Evolutionary conservation across 2,797 vertebrate species (phyloP).

Genomic region (Lutjanus argentimaculatus): DNA sequence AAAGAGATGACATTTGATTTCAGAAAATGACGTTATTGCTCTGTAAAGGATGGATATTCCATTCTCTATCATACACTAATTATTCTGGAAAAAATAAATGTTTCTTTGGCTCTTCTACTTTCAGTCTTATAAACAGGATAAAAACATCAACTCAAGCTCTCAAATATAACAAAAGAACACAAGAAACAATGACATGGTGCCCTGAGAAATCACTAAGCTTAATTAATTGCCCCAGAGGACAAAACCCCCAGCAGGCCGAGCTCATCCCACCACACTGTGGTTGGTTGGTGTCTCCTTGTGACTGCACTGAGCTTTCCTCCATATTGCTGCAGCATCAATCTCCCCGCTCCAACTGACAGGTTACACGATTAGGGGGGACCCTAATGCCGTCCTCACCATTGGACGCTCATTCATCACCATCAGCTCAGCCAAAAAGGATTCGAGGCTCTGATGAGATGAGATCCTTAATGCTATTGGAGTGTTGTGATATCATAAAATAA

Average conservation of each 20-base stretch:
- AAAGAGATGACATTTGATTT: slow-evolving; percentile 31
- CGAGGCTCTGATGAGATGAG: slow-evolving; percentile 51
- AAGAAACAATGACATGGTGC: slow-evolving; percentile 10
- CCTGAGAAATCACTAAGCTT: slow-evolving; percentile 43
- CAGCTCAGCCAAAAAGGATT: slow-evolving; percentile 35
- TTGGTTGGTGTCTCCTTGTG: slow-evolving; percentile 2
- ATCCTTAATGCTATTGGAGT: slow-evolving; percentile 52
- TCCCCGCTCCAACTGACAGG: slow-evolving; percentile 70
- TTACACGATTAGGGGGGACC: slow-evolving; percentile 79
- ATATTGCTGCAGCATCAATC: slow-evolving; percentile 75
- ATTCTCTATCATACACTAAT: not conserved
- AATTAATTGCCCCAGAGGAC: slow-evolving; percentile 62
- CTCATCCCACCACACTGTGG: not conserved
- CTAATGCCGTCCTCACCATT: slow-evolving; percentile 70
- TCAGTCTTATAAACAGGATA: slow-evolving; percentile 7
- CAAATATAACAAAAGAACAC: slow-evolving; percentile 33
- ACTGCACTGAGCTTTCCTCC: slow-evolving; percentile 23
- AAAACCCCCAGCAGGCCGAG: slow-evolving; percentile 1
- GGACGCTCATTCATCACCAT: slow-evolving; percentile 79
- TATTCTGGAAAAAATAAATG: not conserved
- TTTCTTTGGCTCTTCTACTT: not conserved
- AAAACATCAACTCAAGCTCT: slow-evolving; percentile 4
- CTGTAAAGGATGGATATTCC: not conserved
- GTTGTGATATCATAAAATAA: slow-evolving; percentile 53
- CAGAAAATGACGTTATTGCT: slow-evolving; percentile 3